Percentiles rank a stretch among this genome's conserved stretches.
These are phyloP conservation scores for Theonella swinhoei DNA, from an alignment of 37 sponge, comb jelly and placozoan genomes.

Conservation along the genomic window DNA sequence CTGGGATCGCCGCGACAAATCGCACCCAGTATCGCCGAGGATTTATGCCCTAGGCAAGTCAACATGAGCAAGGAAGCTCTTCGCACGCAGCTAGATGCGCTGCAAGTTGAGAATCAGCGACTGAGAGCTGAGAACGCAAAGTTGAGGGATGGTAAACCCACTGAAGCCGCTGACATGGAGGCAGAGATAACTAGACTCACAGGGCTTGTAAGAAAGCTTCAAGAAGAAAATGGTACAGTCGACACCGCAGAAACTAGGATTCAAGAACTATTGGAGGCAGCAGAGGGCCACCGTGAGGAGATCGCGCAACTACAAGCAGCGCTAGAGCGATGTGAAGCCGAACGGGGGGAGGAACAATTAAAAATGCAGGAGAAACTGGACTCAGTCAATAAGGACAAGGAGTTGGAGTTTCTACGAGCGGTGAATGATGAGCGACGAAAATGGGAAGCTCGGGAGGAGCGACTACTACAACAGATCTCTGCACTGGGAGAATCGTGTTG, in stretches of 20 bases:
- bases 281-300: no score
- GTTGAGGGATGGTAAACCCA: background rate
- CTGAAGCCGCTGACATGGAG: background rate
- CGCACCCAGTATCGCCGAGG: no score
- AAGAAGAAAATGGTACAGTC: no score
- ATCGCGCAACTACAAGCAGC: background rate
- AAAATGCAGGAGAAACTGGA: background rate
- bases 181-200: background rate
- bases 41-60: no score
- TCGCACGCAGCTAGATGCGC: constrained; percentile 18
- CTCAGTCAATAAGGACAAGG: background rate
- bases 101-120: constrained; percentile 3
- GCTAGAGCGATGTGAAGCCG: background rate
- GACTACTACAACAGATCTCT: constrained; percentile 18
- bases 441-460: constrained; percentile 41
- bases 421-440: constrained; percentile 10
- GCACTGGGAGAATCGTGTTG: background rate
- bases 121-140: constrained; percentile 27
- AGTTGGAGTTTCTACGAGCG: constrained; percentile 16
- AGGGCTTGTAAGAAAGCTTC: no score
- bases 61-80: constrained; percentile 14
- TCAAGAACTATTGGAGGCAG: no score
- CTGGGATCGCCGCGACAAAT: background rate
- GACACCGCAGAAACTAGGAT: no score
- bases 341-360: background rate